Evolutionary conservation across 2,113 vertebrate genomes (phyloP).

Genomic region (Lanius ludovicianus): DNA sequence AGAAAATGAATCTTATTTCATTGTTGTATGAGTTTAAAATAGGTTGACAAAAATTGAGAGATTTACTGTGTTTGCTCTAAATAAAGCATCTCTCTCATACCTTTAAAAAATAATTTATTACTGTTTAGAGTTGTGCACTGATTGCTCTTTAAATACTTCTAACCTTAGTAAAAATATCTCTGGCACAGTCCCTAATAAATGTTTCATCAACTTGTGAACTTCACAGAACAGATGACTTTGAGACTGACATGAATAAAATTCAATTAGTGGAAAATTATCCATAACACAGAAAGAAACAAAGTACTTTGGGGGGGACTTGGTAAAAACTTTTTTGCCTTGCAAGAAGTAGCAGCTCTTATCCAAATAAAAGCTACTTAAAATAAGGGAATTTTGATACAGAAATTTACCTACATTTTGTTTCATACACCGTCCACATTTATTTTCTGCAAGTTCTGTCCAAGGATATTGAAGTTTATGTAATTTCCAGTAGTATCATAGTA

Average conservation of each 20-base stretch:
- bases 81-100: neutral
- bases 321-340: neutral
- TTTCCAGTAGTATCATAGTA: neutral
- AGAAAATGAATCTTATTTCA: neutral
- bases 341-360: neutral
- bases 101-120: slow-evolving; percentile 33
- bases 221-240: slow-evolving; percentile 12
- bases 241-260: neutral
- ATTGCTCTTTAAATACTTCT: slow-evolving; percentile 31
- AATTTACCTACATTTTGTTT: neutral
- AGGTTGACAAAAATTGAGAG: neutral
- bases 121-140: slow-evolving; percentile 9
- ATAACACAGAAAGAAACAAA: neutral
- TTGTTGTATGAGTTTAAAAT: neutral
- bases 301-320: neutral
- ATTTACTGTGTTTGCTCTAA: neutral
- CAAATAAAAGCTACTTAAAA: neutral
- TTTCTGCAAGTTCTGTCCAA: neutral
- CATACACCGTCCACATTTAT: neutral
- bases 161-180: slow-evolving; percentile 10
- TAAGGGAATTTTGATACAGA: neutral
- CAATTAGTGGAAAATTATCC: neutral
- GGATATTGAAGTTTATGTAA: neutral
- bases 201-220: slow-evolving; percentile 32
- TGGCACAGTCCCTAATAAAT: neutral